Conservation (phyloP, 1,140 invertebrate species). For the Maniola jurtina region DNA sequence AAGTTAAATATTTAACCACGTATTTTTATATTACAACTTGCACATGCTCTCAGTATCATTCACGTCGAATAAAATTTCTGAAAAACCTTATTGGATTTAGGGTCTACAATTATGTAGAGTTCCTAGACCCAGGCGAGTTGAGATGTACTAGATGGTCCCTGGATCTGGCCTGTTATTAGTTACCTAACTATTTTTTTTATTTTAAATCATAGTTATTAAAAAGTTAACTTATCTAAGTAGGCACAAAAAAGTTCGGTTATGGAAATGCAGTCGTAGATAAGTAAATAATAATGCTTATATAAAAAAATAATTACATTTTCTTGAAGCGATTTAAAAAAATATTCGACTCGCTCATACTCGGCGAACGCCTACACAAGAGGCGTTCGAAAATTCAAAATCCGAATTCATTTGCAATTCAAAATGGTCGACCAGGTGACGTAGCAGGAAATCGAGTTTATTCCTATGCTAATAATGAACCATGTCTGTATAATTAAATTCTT, state of each 20-base stretch:
- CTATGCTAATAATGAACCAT: slow-evolving; percentile 48
- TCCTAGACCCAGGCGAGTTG: too few relatives aligned
- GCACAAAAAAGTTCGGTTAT: neutral
- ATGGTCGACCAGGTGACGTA: slow-evolving; percentile 58
- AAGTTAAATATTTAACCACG: slow-evolving; percentile 17
- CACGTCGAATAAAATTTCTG: too few relatives aligned
- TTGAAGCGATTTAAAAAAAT: slow-evolving; percentile 16
- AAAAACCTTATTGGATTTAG: too few relatives aligned
- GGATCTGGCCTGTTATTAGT: too few relatives aligned
- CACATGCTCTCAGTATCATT: neutral
- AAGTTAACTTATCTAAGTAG: neutral
- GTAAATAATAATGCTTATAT: slow-evolving; percentile 3
- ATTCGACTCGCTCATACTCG: slow-evolving; percentile 33
- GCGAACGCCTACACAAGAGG: slow-evolving; percentile 57
- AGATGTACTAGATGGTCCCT: too few relatives aligned
- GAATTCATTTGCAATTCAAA: slow-evolving; percentile 72
- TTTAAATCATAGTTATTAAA: neutral
- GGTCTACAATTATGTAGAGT: too few relatives aligned
- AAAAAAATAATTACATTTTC: slow-evolving; percentile 23
- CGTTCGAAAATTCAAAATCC: slow-evolving; percentile 67
- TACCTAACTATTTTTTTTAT: neutral
- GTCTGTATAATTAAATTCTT: slow-evolving; percentile 24
- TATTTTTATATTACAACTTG: slow-evolving; percentile 23
- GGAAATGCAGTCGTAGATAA: neutral
- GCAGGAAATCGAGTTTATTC: slow-evolving; percentile 64